These are phyloP conservation scores for Glaucopsyche alexis DNA, from an alignment of 2,888 invertebrate species.

Conservation along the genomic window DNA sequence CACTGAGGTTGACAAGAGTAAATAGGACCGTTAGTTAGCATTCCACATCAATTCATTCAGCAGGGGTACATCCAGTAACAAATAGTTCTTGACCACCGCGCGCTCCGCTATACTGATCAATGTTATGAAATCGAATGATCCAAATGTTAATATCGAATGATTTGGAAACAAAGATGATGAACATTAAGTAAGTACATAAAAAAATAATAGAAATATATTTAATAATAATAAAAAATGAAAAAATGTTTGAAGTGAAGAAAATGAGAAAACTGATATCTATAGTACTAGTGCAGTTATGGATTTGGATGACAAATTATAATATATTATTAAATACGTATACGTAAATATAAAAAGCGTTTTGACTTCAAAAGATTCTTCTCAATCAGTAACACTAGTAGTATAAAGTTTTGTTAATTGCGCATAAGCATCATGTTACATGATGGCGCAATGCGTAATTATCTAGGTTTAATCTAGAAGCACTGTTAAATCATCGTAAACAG, in stretches of 20 bases:
- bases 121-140: constrained; percentile 26
- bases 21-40: constrained; percentile 63
- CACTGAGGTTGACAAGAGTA: constrained; percentile 53
- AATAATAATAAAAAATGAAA: constrained; percentile 4
- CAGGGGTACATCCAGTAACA: constrained; percentile 66
- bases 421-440: background rate
- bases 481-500: background rate
- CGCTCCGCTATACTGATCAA: constrained; percentile 60
- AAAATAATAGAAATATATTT: constrained; percentile 3
- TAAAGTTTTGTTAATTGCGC: background rate
- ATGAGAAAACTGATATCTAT: background rate
- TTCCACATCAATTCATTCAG: constrained; percentile 75
- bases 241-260: background rate
- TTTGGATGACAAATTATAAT: constrained; percentile 14
- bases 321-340: constrained; percentile 19
- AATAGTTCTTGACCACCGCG: constrained; percentile 60
- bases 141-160: constrained; percentile 26
- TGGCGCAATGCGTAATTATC: background rate
- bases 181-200: background rate
- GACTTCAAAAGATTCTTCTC: constrained; percentile 18
- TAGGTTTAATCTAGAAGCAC: background rate
- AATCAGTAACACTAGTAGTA: background rate
- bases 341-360: constrained; percentile 1
- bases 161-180: background rate
- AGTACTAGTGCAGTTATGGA: background rate